Conservation (phyloP, 2,113 vertebrate genomes). For the Miniopterus natalensis region DNA sequence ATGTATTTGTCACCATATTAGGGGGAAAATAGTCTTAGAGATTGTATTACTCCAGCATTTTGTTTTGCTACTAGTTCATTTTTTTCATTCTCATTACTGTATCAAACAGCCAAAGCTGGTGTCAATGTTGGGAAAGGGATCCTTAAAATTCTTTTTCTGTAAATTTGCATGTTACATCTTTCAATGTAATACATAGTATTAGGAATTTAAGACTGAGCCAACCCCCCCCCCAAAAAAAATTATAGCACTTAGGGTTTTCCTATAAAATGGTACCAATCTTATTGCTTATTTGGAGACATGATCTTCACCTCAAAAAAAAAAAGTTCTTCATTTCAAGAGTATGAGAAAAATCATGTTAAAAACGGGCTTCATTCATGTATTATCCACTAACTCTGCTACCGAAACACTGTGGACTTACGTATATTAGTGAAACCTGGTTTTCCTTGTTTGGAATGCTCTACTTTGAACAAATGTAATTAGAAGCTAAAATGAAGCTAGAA, state of each 20-base stretch:
- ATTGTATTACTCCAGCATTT: background rate
- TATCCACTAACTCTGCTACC: background rate
- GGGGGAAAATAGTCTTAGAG: background rate
- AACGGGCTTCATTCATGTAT: background rate
- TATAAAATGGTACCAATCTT: background rate
- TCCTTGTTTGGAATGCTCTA: conserved; percentile 11
- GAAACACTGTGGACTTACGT: background rate
- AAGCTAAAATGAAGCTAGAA: background rate
- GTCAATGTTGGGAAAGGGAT: background rate
- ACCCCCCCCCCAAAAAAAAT: background rate
- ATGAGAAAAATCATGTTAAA: background rate
- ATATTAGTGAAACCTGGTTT: background rate
- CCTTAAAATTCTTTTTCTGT: background rate
- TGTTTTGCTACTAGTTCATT: background rate
- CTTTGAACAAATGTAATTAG: conserved; percentile 39
- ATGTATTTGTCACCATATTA: background rate
- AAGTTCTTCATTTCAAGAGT: background rate
- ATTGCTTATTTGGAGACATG: background rate
- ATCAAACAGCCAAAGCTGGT: background rate
- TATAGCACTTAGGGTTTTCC: background rate
- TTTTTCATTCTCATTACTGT: background rate
- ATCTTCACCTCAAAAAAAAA: background rate
- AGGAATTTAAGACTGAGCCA: conserved; percentile 19
- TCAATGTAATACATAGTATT: background rate
- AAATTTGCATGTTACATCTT: background rate